phyloP scores from a whole-genome alignment of 2,113 vertebrate species.

The Megaceryle torquata region DNA sequence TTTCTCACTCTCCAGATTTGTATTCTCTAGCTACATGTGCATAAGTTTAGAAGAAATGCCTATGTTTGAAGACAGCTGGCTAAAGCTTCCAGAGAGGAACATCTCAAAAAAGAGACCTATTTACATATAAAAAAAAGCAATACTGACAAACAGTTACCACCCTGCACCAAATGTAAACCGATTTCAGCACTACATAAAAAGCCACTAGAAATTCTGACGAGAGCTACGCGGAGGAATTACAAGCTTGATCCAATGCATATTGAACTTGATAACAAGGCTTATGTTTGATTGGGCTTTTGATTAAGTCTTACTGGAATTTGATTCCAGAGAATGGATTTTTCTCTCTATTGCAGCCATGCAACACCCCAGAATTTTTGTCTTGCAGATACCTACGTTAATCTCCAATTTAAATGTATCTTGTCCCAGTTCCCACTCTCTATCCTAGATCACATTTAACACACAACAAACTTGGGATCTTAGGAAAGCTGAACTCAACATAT shows the following conservation, averaged over 20 bases:
- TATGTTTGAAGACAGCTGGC: background rate
- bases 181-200: background rate
- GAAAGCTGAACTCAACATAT: background rate
- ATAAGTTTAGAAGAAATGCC: background rate
- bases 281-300: background rate
- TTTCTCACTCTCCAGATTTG: background rate
- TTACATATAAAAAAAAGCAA: background rate
- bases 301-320: background rate
- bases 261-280: background rate
- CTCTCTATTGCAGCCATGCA: background rate
- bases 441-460: background rate
- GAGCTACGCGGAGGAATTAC: background rate
- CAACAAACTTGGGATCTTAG: background rate
- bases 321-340: background rate
- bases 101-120: background rate
- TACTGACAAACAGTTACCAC: background rate
- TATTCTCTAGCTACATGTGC: background rate
- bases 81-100: background rate
- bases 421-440: background rate
- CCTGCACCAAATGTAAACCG: background rate
- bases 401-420: background rate
- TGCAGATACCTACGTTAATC: background rate
- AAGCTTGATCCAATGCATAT: background rate
- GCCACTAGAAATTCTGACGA: background rate
- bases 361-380: background rate